Percentiles rank a stretch among this genome's conserved stretches.
phyloP scores from a whole-genome alignment of 2,113 vertebrate species.

The Passer montanus region DNA sequence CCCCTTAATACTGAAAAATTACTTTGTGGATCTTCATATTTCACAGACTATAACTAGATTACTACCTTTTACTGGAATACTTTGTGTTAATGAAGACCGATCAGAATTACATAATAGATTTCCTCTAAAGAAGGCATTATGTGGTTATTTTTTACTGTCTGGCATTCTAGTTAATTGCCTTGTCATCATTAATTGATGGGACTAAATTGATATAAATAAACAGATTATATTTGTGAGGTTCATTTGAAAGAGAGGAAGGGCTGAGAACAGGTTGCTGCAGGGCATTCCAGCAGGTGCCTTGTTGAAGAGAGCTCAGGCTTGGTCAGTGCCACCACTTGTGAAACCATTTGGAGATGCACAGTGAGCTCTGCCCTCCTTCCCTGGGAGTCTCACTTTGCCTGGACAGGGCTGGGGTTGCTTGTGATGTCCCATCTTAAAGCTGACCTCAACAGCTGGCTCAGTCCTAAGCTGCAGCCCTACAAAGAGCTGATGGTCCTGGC shows the following conservation, averaged over 20 bases:
- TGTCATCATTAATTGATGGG: conserved; percentile 68
- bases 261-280: neutral
- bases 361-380: neutral
- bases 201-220: conserved; percentile 64
- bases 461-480: neutral
- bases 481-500: neutral
- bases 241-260: neutral
- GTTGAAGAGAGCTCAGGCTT: neutral
- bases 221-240: conserved; percentile 33
- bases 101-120: conserved; percentile 62
- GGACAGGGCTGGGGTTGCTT: accelerated
- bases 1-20: conserved; percentile 58
- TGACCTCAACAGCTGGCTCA: neutral
- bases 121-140: conserved; percentile 57
- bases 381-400: accelerated
- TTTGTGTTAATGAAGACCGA: conserved; percentile 64
- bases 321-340: neutral
- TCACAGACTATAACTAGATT: conserved; percentile 55
- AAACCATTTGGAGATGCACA: neutral
- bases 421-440: neutral
- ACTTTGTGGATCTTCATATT: conserved; percentile 9
- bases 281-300: neutral
- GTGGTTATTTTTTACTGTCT: conserved; percentile 62
- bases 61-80: conserved; percentile 62
- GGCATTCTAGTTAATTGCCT: conserved; percentile 68